Evolutionary conservation across 2,888 invertebrate genomes (phyloP).

Genomic region (Tinea trinotella): DNA sequence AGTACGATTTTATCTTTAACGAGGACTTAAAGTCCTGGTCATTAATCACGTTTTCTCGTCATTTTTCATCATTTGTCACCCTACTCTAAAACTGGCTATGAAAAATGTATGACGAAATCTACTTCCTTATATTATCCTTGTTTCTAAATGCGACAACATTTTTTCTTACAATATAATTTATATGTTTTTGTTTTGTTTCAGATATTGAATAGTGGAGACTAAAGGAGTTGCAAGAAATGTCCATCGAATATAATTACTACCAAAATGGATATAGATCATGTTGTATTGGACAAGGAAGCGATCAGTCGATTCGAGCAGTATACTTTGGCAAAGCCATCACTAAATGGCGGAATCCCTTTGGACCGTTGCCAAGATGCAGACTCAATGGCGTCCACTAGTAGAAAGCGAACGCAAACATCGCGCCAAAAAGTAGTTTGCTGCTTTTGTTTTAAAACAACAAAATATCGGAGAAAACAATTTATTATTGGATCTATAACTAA

Average conservation of each 20-base stretch:
- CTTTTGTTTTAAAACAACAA: slow-evolving; percentile 70
- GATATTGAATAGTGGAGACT: slow-evolving; percentile 28
- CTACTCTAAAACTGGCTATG: slow-evolving; percentile 46
- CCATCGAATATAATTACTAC: slow-evolving; percentile 24
- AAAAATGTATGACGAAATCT: slow-evolving; percentile 42
- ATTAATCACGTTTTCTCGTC: slow-evolving; percentile 49
- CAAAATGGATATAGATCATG: slow-evolving; percentile 66
- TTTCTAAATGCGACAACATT: background rate
- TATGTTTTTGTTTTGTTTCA: slow-evolving; percentile 46
- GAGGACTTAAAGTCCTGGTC: slow-evolving; percentile 22
- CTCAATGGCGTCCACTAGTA: slow-evolving; percentile 63
- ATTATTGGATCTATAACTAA: slow-evolving; percentile 84
- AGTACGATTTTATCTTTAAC: slow-evolving; percentile 3
- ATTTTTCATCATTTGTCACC: slow-evolving; percentile 60
- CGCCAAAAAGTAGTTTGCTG: slow-evolving; percentile 69
- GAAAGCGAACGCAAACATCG: slow-evolving; percentile 60
- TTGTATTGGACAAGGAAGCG: slow-evolving; percentile 64
- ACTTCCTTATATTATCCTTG: background rate
- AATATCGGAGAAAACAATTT: slow-evolving; percentile 72
- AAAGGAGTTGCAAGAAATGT: background rate
- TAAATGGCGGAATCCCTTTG: slow-evolving; percentile 67
- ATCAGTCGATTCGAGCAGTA: slow-evolving; percentile 67
- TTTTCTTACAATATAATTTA: background rate
- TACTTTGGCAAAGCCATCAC: slow-evolving; percentile 59
- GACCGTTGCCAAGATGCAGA: slow-evolving; percentile 70